Conservation (phyloP, 2,888 invertebrate genomes). For the Thereva unica region DNA sequence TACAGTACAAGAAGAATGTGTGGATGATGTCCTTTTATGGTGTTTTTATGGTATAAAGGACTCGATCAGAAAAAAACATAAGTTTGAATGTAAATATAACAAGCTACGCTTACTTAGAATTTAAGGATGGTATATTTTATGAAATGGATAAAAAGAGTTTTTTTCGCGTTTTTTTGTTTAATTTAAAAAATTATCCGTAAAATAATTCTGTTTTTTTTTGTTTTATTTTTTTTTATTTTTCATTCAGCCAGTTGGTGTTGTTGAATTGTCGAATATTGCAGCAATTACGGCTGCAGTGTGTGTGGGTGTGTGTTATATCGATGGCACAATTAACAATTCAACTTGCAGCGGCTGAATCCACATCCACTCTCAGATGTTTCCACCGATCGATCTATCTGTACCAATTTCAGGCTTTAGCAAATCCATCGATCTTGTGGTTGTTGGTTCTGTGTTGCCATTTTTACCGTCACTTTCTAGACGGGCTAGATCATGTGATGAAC, state of each 20-base stretch:
- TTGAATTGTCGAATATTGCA: slow-evolving; percentile 19
- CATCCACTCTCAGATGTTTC: slow-evolving; percentile 45
- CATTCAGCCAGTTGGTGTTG: slow-evolving; percentile 23
- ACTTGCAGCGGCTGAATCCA: slow-evolving; percentile 38
- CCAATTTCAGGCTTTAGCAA: slow-evolving; percentile 47
- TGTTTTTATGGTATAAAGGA: slow-evolving; percentile 3
- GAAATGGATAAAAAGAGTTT: slow-evolving; percentile 11
- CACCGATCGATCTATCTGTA: slow-evolving; percentile 33
- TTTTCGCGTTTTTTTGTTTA: too few species aligned
- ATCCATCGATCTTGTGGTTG: slow-evolving; percentile 46
- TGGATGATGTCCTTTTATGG: background rate
- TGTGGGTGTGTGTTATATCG: background rate
- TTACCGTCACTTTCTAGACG: slow-evolving; percentile 46
- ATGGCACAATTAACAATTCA: slow-evolving; percentile 33
- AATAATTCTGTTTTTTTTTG: slow-evolving; percentile 1
- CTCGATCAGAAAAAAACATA: slow-evolving; percentile 18
- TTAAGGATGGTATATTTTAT: slow-evolving; percentile 29
- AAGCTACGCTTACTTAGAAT: slow-evolving; percentile 25
- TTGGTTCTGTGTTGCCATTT: slow-evolving; percentile 43
- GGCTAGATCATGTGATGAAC: slow-evolving; percentile 56
- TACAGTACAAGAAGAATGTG: background rate
- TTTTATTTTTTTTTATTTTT: background rate
- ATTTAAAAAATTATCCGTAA: background rate
- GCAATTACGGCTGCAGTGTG: background rate
- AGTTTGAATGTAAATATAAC: slow-evolving; percentile 13